Base-by-base conservation (phyloP, 1,140 invertebrate species). In the Drosophila elegans region DNA sequence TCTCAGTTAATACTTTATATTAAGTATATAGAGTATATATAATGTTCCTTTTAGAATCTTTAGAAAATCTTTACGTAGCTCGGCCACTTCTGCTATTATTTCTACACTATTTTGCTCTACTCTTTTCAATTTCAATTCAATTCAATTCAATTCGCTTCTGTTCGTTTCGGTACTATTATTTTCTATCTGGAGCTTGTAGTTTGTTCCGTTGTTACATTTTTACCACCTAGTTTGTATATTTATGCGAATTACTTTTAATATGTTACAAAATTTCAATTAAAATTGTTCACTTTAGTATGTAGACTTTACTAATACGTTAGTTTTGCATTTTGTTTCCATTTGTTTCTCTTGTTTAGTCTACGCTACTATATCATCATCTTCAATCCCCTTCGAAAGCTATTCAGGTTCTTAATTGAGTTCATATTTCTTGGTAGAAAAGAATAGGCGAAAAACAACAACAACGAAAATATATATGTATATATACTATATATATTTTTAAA, bases 341-440 rank as follows among this genome's bases (percentile, higher is more conserved):
- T 66, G 34, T 42, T 57, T 51, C 52, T 32, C n/a, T 10, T 10
- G 56, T 53, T 52, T 7, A 38, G 56, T 32, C 61, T 68, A 52
- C 25, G 3, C 48, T 71, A 71, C 67, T 55, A 34, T 67, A 48
- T 45, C 44, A 9, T 62, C 45, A 11, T 49, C 44, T 7, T 10
- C 6, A 81, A 54, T 75, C 68, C 67, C 71, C 46, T 53, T 79
- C 80, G 66, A 85, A 85, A 85, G 82, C 82, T 86, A 86, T 67
- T 86, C 82, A 86, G 83, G 83, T 86, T 86, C 74, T 75, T 86
- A 86, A 86, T 88, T 86, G 82, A 85, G 64, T 85, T 67, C 64
- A 63, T 78, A 86, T 68, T 52, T 63, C 48, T 60, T 80, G 80
- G 51, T 80, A 73, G 71, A 78, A 71, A 71, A 71, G 67, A 69